A percentile compares a stretch with the other conserved stretches of the same genome.
These are phyloP conservation scores for Acrossocheilus fasciatus DNA, from an alignment of 2,797 vertebrate genomes.

Conservation along the genomic window DNA sequence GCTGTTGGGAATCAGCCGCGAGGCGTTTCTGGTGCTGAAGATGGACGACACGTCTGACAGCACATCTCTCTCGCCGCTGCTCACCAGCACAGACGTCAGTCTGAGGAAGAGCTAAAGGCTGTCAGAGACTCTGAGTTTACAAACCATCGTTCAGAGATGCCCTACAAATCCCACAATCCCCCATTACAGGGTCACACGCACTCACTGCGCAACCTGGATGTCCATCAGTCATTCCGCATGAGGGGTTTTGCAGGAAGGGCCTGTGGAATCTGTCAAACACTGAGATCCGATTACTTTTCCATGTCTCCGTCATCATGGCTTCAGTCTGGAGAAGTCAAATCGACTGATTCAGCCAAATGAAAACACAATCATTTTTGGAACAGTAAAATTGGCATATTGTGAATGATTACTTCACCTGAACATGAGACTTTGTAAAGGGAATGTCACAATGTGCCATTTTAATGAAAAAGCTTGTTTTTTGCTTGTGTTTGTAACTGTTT, in stretches of 20 bases:
- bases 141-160: background rate
- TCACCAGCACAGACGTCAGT: conserved; percentile 89
- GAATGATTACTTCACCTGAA: background rate
- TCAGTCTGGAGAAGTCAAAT: conserved; percentile 12
- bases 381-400: conserved; percentile 3
- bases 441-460: conserved; percentile 8
- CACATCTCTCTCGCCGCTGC: conserved; percentile 86
- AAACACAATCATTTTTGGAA: conserved; percentile 4
- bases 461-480: conserved; percentile 2
- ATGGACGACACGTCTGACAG: conserved; percentile 88
- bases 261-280: background rate
- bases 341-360: background rate
- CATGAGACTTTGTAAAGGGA: conserved; percentile 2
- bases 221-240: background rate
- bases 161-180: conserved; percentile 19
- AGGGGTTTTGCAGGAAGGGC: background rate
- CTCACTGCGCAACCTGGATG: background rate
- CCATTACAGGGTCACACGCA: background rate
- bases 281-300: background rate
- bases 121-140: background rate
- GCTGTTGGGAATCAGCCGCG: conserved; percentile 94
- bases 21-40: conserved; percentile 91
- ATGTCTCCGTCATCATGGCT: background rate
- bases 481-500: conserved; percentile 39
- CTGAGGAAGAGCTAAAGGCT: conserved; percentile 87